Conservation (phyloP, 2,888 invertebrate species). For the Eristalis pertinax region DNA sequence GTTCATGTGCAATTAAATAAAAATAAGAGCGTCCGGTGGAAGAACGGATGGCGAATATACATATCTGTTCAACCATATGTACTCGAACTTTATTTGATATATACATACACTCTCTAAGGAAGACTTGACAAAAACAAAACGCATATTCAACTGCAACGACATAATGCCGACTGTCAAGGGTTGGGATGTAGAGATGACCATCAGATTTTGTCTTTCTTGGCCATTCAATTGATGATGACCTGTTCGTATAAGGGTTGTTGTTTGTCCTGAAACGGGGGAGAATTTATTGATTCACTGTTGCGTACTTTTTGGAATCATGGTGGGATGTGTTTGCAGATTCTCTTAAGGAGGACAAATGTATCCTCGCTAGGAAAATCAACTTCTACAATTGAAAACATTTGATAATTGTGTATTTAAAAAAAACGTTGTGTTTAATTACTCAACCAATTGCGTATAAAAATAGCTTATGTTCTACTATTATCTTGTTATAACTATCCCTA, state of each 20-base stretch:
- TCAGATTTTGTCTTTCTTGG: conserved; percentile 22
- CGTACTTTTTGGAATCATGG: background rate
- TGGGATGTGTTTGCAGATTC: background rate
- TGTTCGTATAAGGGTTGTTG: conserved; percentile 5
- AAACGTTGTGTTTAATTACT: background rate
- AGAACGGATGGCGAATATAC: background rate
- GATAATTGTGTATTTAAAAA: background rate
- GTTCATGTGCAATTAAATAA: background rate
- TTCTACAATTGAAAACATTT: background rate
- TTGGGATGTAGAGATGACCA: conserved; percentile 9
- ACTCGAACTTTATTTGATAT: background rate
- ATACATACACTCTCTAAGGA: background rate
- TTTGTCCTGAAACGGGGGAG: background rate
- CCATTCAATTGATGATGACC: background rate
- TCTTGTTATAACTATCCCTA: too few relatives aligned
- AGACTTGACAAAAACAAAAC: conserved; percentile 1
- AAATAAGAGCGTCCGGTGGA: background rate
- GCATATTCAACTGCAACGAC: background rate
- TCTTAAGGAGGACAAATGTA: too few relatives aligned
- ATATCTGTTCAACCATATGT: background rate
- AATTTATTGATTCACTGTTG: background rate
- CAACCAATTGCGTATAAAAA: conserved; percentile 2
- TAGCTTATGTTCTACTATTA: background rate
- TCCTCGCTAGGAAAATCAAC: too few relatives aligned
- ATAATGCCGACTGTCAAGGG: background rate